Conservation (phyloP, 2,113 vertebrate species). For the Colaptes auratus region DNA sequence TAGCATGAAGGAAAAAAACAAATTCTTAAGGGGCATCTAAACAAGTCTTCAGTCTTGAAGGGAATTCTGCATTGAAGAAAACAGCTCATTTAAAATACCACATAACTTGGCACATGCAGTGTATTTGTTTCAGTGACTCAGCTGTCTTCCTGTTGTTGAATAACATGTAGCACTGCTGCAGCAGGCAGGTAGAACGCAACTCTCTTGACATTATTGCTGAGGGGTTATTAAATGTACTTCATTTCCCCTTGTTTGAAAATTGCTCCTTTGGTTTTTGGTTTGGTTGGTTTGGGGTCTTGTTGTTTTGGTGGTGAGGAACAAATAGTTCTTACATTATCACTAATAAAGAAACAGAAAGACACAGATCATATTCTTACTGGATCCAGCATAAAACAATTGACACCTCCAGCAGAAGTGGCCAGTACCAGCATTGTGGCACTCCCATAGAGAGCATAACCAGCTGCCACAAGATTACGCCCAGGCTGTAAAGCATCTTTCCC, state of each 20-base stretch:
- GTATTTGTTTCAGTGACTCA: background rate
- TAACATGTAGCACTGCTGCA: background rate
- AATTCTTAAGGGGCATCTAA: background rate
- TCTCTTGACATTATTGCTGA: background rate
- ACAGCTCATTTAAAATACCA: background rate
- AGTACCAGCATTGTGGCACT: slow-evolving; percentile 97
- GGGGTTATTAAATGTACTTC: background rate
- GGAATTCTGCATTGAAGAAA: background rate
- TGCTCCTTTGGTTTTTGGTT: background rate
- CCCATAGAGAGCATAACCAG: slow-evolving; percentile 95
- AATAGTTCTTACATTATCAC: background rate
- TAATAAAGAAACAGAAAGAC: background rate
- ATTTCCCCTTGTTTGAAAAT: background rate
- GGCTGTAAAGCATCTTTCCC: slow-evolving; percentile 91
- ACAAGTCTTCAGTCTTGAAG: background rate
- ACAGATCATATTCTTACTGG: slow-evolving; percentile 79
- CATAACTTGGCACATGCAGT: background rate
- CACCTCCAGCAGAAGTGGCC: slow-evolving; percentile 84
- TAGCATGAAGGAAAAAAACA: background rate
- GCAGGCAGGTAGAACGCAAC: background rate
- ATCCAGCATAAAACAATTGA: slow-evolving; percentile 98
- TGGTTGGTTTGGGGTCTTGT: no score
- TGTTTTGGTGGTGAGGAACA: background rate
- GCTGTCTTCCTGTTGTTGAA: background rate
- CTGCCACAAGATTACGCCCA: slow-evolving; percentile 90